Base-by-base conservation (phyloP, 2,113 vertebrate genomes). In the Mesitornis unicolor region DNA sequence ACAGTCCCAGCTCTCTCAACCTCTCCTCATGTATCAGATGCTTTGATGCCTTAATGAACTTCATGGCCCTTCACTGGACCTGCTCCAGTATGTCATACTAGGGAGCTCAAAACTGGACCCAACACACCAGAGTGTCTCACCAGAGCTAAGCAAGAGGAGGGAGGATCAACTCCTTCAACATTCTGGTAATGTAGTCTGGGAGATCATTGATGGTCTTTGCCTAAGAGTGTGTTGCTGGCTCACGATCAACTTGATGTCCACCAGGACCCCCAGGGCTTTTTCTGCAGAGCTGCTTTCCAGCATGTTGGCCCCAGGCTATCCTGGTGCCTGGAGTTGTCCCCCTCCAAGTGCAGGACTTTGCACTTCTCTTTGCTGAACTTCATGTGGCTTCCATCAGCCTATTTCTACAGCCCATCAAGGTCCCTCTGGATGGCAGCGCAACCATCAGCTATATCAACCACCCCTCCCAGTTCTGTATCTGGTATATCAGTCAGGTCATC, bases 401-500 rank as follows among this genome's bases (percentile, higher is more conserved):
- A 16, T 71, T 88, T 64, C 56, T 75, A 53, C 38, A 54, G 26
- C 33, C 43, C 10, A 12, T 31, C 60, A 42, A 75, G 21, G 19
- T 59, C 42, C 13, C 16, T 59, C 59, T 38, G 38, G 42, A 68
- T 19, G 7, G 57, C n/a, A 89, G 31, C 6, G 2, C 25, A 70
- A 42, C 28, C 67, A 79, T 33, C 50, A 67, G 25, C 51, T 63
- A 1, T 5, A 74, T 8, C 50, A 74, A 26, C 9, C 53, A 40
- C 7, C 1, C 1, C 2, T 21, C 15, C 7, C 8, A n/a, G 4
- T n/a, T 73, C 68, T 42, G 2, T 24, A 43, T n/a, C 53, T 83
- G 13, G 3, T 22, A 0, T 36, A 54, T 24, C 50, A 67, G 10
- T 45, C 68, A 69, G 81, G 35, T 45, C 20, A 47, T 12, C 38